Evolutionary conservation across 2,888 invertebrate species (phyloP), one percentile per base, ranked within the genome.

Genomic region (Catocala nupta): DNA sequence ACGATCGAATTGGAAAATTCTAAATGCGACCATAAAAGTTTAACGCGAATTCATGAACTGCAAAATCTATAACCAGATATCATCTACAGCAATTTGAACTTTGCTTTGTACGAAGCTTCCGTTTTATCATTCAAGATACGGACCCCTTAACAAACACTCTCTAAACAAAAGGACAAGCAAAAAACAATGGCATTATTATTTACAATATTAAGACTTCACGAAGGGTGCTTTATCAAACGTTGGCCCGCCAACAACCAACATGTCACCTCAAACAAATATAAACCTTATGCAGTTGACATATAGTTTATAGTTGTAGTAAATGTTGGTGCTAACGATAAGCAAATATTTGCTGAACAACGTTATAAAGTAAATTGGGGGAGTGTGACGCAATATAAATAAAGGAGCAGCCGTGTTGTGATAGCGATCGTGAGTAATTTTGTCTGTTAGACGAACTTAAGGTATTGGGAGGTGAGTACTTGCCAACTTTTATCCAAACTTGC

Each of bases 271-370:
- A 60, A 7, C 49, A 51, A 55, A 58, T 60, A 33, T 43, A 12
- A 49, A 47, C 55, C 36, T 61, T 61, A 60, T 12, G 11, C 6
- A 12, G 4, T 42, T 44, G 33, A 0, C 5, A 51, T 63, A 59
- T n/a, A 68, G 68, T 58, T 71, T 59, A 60, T 54, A 45, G 10
- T 57, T 47, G 49, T 50, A 11, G 59, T 39, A 64, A 65, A 65
- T 9, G 36, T 53, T 59, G 65, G 64, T 67, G 81, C 82, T 89
- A 91, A 90, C 88, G 87, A 91, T 80, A 79, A 72, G 74, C 86
- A 90, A 91, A 92, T 87, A 86, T 91, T 91, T 90, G 85, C 49
- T 55, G 71, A 80, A 82, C 82, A 82, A 82, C 80, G 84, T 83
- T 83, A 82, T 84, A 86, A 79, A 78, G 85, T 81, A 87, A 87